These are phyloP conservation scores for Leptobrachium leishanense DNA, from an alignment of 2,113 vertebrate species.

Conservation along the genomic window DNA sequence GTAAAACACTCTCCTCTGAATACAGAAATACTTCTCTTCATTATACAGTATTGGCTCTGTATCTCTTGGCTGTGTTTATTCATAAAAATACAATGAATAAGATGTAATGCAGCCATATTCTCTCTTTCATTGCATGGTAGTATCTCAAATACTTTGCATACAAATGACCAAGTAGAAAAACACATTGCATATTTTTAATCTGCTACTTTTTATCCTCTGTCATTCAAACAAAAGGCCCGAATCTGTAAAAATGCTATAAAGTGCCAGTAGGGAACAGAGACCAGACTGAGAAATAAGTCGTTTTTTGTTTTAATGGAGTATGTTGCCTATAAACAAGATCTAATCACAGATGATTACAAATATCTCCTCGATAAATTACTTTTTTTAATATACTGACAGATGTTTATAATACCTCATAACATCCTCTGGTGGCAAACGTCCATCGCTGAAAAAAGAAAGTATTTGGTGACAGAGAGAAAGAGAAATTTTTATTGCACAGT, in stretches of 20 bases:
- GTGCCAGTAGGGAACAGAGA: constrained; percentile 18
- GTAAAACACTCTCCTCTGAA: constrained; percentile 25
- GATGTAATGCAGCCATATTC: constrained; percentile 37
- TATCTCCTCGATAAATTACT: constrained; percentile 37
- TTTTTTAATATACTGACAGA: constrained; percentile 45
- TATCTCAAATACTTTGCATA: constrained; percentile 40
- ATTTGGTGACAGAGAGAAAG: not conserved
- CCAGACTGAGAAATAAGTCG: constrained; percentile 33
- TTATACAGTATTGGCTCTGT: constrained; percentile 23
- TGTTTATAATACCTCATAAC: constrained; percentile 42
- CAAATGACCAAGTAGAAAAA: constrained; percentile 37
- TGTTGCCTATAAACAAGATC: constrained; percentile 32
- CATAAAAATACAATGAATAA: constrained; percentile 41
- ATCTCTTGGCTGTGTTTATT: constrained; percentile 34
- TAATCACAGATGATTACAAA: constrained; percentile 41
- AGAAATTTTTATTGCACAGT: too few species aligned
- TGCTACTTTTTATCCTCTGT: constrained; percentile 25
- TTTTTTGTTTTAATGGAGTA: constrained; percentile 31
- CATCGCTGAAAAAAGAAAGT: not conserved
- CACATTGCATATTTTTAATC: constrained; percentile 31
- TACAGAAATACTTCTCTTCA: constrained; percentile 16
- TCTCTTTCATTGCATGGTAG: constrained; percentile 25
- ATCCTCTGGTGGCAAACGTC: constrained; percentile 19
- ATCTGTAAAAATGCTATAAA: constrained; percentile 37
- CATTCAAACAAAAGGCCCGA: constrained; percentile 18